Conservation (phyloP, 2,888 invertebrate species). For the Beris chalybata region DNA sequence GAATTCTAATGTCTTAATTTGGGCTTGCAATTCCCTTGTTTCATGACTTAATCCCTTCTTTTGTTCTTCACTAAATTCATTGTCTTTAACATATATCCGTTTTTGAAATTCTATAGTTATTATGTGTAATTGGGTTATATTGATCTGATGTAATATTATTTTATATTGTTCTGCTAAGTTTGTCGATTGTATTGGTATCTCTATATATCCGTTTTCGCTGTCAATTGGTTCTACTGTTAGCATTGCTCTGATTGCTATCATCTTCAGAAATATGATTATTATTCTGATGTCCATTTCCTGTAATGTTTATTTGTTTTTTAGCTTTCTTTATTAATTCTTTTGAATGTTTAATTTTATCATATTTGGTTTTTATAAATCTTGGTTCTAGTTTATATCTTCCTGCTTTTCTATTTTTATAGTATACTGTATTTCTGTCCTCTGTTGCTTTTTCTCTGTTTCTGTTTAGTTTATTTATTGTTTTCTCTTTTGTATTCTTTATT, state of each 20-base stretch:
- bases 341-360: no score
- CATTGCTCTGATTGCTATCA: slow-evolving; percentile 1
- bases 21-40: neutral
- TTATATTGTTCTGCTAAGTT: neutral
- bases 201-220: neutral
- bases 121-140: neutral
- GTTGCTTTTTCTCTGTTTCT: no score
- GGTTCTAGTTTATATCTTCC: no score
- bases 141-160: slow-evolving; percentile 1
- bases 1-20: neutral
- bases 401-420: no score
- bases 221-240: slow-evolving; percentile 2
- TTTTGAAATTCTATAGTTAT: neutral
- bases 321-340: no score
- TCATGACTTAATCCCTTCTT: slow-evolving; percentile 1
- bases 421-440: no score
- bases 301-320: neutral
- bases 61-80: neutral
- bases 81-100: neutral
- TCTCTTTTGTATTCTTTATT: no score
- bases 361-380: no score
- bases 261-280: neutral
- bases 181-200: neutral
- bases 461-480: no score
- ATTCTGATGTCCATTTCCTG: no score